Conservation (phyloP, 2,888 invertebrate genomes). For the Drymonia ruficornis region DNA sequence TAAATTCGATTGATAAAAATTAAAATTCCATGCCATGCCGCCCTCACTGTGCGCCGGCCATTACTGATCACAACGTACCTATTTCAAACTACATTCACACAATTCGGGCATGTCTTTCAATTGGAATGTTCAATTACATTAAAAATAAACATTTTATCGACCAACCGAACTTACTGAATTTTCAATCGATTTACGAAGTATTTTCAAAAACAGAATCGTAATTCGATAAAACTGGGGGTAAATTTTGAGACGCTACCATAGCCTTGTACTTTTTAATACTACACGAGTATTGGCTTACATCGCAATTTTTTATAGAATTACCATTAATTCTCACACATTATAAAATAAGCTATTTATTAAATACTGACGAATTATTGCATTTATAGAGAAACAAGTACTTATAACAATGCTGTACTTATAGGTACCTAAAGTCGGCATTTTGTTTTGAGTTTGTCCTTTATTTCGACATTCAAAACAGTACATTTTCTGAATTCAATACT, state of each 20-base stretch:
- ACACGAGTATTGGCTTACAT: not conserved
- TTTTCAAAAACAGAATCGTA: not conserved
- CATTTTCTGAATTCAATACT: too few species aligned
- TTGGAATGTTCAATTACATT: not conserved
- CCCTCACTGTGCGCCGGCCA: too few species aligned
- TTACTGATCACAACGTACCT: not conserved
- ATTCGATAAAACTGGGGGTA: not conserved
- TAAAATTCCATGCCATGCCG: too few species aligned
- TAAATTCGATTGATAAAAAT: too few species aligned
- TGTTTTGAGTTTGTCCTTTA: too few species aligned
- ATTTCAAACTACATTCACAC: not conserved
- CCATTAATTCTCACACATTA: not conserved
- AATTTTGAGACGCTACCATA: not conserved
- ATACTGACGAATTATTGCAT: conserved; percentile 4
- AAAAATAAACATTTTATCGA: too few species aligned
- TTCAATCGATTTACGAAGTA: too few species aligned
- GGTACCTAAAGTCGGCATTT: too few species aligned
- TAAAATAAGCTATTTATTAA: not conserved
- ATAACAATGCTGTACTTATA: too few species aligned
- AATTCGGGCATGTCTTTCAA: not conserved
- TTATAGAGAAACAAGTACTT: not conserved
- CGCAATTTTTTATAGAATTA: not conserved
- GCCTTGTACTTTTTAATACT: not conserved
- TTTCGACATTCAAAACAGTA: too few species aligned
- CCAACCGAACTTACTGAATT: too few species aligned